Conservation (phyloP, 1,140 invertebrate genomes). For the Vanessa atalanta region DNA sequence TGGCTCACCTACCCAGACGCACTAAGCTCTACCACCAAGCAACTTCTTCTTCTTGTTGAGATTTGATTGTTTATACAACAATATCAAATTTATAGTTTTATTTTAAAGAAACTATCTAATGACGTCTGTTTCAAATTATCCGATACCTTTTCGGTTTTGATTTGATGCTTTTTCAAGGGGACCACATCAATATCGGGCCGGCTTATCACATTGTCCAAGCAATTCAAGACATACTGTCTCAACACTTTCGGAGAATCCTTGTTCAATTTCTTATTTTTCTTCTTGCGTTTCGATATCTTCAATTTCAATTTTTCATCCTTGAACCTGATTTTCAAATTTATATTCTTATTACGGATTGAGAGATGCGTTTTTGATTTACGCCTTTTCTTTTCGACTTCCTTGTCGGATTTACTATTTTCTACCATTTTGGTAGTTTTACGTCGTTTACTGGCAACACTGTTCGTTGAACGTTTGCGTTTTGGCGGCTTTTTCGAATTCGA, state of each 20-base stretch:
- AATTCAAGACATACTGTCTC: constrained; percentile 59
- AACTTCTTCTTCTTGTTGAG: no score
- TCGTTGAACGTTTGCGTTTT: constrained; percentile 27
- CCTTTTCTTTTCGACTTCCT: constrained; percentile 16
- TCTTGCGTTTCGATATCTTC: constrained; percentile 39
- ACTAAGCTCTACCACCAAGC: no score
- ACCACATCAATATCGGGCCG: constrained; percentile 45
- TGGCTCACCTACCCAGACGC: no score
- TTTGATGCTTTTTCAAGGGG: constrained; percentile 46
- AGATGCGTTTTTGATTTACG: constrained; percentile 38
- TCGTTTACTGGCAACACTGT: constrained; percentile 21
- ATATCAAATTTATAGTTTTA: neutral
- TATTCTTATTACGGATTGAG: constrained; percentile 48
- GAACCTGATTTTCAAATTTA: constrained; percentile 57
- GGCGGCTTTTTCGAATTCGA: constrained; percentile 22
- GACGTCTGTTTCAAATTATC: constrained; percentile 65
- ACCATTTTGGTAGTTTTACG: constrained; percentile 27
- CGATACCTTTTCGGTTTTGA: constrained; percentile 43
- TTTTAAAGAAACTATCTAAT: constrained; percentile 60
- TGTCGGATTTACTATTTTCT: constrained; percentile 10
- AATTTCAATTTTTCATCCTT: constrained; percentile 46
- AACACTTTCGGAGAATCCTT: constrained; percentile 35
- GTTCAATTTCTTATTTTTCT: constrained; percentile 15
- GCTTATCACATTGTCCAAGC: constrained; percentile 27
- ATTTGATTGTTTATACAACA: no score